Conservation (phyloP, 2,797 vertebrate genomes). For the Pseudochirops cupreus region DNA sequence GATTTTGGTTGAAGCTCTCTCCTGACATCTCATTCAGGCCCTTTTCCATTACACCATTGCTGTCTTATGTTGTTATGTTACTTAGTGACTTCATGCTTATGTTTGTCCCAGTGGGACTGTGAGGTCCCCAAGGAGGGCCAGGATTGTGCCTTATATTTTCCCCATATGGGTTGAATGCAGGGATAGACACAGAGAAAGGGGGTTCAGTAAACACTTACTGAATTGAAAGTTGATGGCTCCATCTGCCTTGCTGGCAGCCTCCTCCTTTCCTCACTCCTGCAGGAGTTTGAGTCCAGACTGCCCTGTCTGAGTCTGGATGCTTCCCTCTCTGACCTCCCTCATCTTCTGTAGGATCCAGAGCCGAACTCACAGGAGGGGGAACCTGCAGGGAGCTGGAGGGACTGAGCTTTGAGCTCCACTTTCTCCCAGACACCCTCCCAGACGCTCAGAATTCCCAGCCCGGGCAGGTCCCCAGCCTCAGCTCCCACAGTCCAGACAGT, state of each 20-base stretch:
- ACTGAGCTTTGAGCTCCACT: not conserved
- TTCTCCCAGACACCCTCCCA: constrained; percentile 44
- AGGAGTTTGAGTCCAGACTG: not conserved
- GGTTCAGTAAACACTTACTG: not conserved
- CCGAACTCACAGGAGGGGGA: not conserved
- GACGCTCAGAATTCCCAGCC: constrained; percentile 86
- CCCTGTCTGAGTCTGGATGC: not conserved
- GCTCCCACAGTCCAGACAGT: constrained; percentile 84
- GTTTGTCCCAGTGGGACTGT: not conserved
- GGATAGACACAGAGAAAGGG: not conserved
- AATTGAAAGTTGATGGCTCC: not conserved
- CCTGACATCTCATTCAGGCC: not conserved
- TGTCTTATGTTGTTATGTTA: not conserved
- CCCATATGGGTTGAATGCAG: not conserved
- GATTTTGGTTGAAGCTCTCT: not conserved
- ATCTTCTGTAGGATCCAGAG: not conserved
- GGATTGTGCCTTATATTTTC: not conserved
- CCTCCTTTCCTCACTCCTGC: not conserved
- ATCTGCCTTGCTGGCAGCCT: not conserved
- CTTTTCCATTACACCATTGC: not conserved
- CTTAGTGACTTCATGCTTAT: not conserved
- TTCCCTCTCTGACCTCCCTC: not conserved
- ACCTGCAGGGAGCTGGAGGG: not conserved
- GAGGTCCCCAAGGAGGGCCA: not conserved
- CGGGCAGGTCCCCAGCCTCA: constrained; percentile 84